Evolutionary conservation across 1,140 invertebrate species (phyloP).

Genomic region (Pteromalus puparum): DNA sequence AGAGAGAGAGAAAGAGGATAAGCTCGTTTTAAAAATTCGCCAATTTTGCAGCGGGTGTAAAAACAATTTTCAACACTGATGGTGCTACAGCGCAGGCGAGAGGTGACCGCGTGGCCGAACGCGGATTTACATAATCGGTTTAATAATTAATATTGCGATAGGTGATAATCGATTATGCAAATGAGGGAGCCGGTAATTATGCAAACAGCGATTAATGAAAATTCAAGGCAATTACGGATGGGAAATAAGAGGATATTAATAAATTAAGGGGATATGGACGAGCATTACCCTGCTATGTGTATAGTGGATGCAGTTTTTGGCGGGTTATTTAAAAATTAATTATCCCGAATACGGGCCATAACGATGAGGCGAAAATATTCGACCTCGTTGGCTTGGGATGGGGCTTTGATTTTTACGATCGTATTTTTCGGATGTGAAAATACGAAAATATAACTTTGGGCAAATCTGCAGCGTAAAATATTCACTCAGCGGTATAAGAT

Average conservation of each 20-base stretch:
- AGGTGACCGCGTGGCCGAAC: background rate
- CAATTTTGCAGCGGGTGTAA: background rate
- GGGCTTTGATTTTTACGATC: background rate
- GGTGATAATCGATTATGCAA: constrained; percentile 53
- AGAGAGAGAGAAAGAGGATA: too few species aligned
- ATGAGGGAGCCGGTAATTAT: constrained; percentile 37
- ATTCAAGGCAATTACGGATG: constrained; percentile 35
- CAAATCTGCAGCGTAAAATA: background rate
- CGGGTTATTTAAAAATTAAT: background rate
- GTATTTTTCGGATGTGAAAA: background rate
- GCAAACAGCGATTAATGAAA: constrained; percentile 49
- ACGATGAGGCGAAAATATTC: background rate
- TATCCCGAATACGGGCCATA: background rate
- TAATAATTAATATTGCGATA: constrained; percentile 51
- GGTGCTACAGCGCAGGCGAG: background rate
- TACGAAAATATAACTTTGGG: background rate
- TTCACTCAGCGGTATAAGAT: background rate
- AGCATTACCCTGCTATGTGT: background rate
- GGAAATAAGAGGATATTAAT: constrained; percentile 24
- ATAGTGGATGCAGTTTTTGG: background rate
- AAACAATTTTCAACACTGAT: constrained; percentile 21
- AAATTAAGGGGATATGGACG: background rate
- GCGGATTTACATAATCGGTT: constrained; percentile 49
- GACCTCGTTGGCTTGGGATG: background rate
- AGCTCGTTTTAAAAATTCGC: background rate